Evolutionary conservation across 1,140 invertebrate genomes (phyloP).

Genomic region (Ostrea edulis): DNA sequence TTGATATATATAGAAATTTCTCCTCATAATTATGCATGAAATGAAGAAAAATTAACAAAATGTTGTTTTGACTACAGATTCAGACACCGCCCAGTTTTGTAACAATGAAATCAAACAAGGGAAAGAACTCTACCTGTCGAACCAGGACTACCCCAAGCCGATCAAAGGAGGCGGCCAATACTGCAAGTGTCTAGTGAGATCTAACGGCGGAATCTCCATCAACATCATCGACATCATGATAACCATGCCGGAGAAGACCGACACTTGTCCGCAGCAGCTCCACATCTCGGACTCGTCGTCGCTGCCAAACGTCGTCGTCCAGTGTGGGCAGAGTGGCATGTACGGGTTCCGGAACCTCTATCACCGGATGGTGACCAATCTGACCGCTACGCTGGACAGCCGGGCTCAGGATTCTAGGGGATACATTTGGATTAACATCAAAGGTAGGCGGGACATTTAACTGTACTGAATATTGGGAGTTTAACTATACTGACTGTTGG

Average conservation of each 20-base stretch:
- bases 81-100: slow-evolving; percentile 65
- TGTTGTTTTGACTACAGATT: slow-evolving; percentile 54
- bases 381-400: slow-evolving; percentile 62
- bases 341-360: slow-evolving; percentile 69
- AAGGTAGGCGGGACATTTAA: not conserved
- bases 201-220: slow-evolving; percentile 60
- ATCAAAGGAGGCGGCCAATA: slow-evolving; percentile 45
- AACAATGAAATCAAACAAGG: slow-evolving; percentile 61
- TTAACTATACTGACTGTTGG: no score
- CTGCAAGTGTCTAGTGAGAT: slow-evolving; percentile 64
- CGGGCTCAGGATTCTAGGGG: slow-evolving; percentile 51
- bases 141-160: slow-evolving; percentile 63
- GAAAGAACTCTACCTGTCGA: slow-evolving; percentile 64
- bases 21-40: no score
- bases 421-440: slow-evolving; percentile 58
- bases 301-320: slow-evolving; percentile 53
- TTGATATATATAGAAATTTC: no score
- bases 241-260: slow-evolving; percentile 51
- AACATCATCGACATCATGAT: slow-evolving; percentile 69
- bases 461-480: not conserved
- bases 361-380: slow-evolving; percentile 62
- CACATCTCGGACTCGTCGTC: slow-evolving; percentile 54
- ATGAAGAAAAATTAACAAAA: no score
- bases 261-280: slow-evolving; percentile 52
- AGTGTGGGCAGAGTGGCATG: slow-evolving; percentile 63